Evolutionary conservation across 2,113 vertebrate genomes (phyloP), one percentile per base, ranked within the genome.

Genomic region (Alouatta palliata): DNA sequence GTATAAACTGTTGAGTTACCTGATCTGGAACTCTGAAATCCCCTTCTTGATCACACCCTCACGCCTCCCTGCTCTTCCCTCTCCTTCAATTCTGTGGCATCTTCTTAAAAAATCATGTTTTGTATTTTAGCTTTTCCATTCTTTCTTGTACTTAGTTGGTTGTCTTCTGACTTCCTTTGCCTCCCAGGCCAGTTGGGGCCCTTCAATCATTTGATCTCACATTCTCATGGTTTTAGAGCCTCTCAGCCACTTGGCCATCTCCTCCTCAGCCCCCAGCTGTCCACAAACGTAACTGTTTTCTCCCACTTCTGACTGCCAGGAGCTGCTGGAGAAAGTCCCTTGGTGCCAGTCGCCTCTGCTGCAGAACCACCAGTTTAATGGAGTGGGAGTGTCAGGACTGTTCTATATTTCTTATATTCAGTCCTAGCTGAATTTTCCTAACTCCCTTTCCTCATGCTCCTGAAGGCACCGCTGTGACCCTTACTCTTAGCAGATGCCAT

Each of bases 251-350:
- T 61, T 68, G 95, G 70, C 71, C 64, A 5, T 70, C 40, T 79
- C 43, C 85, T 92, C 80, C 35, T 76, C 37, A 10, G 17, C 52
- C 61, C 71, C 80, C 86, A 91, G 77, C 79, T 97, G 83, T 79
- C 83, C 10, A 6, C 56, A 79, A 2, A 52, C 1, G 2, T 71
- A 37, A 43, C 94, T 87, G 82, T 95, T 92, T 95, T 87, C 73
- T 88, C 52, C 58, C 30, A 8, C 27, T 70, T 56, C 17, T 11
- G 81, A 90, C 75, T 93, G 82, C 90, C 77, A 86, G 37, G 77
- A 58, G 45, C 70, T 84, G 85, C 40, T 73, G 61, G 61, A 95
- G 84, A 40, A 49, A 91, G 64, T 47, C 76, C 71, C 56, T 3
- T 2, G 11, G 20, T 84, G 13, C n/a, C 23, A 52, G 5, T 13